These are phyloP conservation scores for Drosophila parvula DNA, from an alignment of 1,140 invertebrate genomes.

Conservation along the genomic window DNA sequence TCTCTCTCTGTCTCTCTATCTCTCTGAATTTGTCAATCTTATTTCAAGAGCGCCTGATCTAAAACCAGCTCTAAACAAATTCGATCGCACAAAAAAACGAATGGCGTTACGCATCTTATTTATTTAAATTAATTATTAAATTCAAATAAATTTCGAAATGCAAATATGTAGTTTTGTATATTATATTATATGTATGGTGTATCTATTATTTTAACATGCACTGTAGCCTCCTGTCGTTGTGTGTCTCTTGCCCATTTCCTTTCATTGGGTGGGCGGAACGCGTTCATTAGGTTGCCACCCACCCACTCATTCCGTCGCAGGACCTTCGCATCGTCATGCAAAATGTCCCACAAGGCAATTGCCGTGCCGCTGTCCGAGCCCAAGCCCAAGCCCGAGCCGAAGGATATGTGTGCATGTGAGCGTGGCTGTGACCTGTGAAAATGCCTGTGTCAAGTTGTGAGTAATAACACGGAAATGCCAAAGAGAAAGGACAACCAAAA, in stretches of 20 bases:
- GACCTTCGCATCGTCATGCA: constrained; percentile 45
- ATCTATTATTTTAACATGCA: not conserved
- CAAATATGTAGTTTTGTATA: too few relatives aligned
- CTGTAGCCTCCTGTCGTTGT: constrained; percentile 50
- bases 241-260: constrained; percentile 46
- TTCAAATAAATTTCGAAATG: too few relatives aligned
- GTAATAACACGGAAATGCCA: constrained; percentile 76
- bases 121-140: too few relatives aligned
- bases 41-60: too few relatives aligned
- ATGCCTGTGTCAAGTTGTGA: constrained; percentile 77
- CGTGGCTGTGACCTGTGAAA: constrained; percentile 61
- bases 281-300: constrained; percentile 68
- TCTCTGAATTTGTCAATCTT: too few relatives aligned
- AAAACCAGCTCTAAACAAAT: too few relatives aligned
- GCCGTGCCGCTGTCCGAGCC: constrained; percentile 36
- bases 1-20: too few relatives aligned
- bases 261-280: constrained; percentile 65
- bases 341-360: constrained; percentile 76
- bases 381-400: not conserved
- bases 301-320: constrained; percentile 6
- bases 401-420: constrained; percentile 12
- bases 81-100: too few relatives aligned
- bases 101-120: too few relatives aligned
- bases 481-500: constrained; percentile 48
- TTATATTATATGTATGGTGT: too few relatives aligned